Conservation (phyloP, 2,888 invertebrate species). For the Sminthurinus aureus region DNA sequence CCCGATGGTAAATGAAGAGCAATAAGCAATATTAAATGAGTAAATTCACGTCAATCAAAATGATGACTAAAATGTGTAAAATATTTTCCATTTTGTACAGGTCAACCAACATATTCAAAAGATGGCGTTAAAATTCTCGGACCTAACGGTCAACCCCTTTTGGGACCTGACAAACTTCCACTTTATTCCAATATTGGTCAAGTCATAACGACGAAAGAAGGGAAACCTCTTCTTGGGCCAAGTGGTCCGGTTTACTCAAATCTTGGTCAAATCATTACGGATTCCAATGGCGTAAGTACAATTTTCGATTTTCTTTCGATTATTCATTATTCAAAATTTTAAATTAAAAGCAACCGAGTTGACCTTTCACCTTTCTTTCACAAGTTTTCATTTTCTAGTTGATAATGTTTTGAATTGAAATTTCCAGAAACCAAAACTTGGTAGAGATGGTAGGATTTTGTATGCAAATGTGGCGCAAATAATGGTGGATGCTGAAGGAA, state of each 20-base stretch:
- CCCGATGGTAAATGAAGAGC: too few species aligned
- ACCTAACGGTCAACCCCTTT: not conserved
- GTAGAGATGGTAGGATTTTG: constrained; percentile 17
- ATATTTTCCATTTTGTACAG: too few species aligned
- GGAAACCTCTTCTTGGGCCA: constrained; percentile 18
- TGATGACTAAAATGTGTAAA: too few species aligned
- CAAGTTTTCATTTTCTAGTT: too few species aligned
- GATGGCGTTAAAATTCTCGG: constrained; percentile 26
- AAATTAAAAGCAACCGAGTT: too few species aligned
- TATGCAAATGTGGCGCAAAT: constrained; percentile 31
- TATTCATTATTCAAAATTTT: too few species aligned
- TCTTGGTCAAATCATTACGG: constrained; percentile 19
- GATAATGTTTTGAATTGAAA: too few species aligned
- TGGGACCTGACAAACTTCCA: constrained; percentile 29
- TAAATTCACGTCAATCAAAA: too few species aligned
- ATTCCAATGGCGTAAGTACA: constrained; percentile 2
- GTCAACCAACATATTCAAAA: not conserved
- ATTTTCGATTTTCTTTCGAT: too few species aligned
- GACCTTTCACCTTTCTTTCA: too few species aligned
- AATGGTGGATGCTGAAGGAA: constrained; percentile 26
- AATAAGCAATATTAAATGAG: too few species aligned
- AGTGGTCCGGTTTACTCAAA: constrained; percentile 27
- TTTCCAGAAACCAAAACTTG: constrained; percentile 17
- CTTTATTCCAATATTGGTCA: not conserved
- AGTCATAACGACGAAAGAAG: not conserved